These are phyloP conservation scores for Brachypalpus laphriformis DNA, from an alignment of 2,888 invertebrate genomes.

Conservation along the genomic window DNA sequence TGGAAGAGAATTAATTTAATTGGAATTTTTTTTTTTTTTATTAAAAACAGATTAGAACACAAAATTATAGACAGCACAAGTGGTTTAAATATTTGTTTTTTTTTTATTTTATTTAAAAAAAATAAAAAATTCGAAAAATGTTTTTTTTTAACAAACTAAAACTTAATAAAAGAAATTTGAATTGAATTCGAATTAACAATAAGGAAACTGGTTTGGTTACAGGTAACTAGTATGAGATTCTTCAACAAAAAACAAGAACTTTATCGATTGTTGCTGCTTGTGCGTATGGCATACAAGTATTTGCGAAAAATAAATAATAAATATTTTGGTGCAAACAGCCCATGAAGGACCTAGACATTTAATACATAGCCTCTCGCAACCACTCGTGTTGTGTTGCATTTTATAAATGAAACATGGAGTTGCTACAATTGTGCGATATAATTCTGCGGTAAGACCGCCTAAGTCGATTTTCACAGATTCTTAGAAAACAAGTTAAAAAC, in stretches of 20 bases:
- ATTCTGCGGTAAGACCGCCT: too few relatives aligned
- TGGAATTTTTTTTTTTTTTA: slow-evolving; percentile 17
- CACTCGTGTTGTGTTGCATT: too few relatives aligned
- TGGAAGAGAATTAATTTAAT: slow-evolving; percentile 75
- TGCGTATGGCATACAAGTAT: too few relatives aligned
- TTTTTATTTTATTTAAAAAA: slow-evolving; percentile 33
- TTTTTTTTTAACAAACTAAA: slow-evolving; percentile 17
- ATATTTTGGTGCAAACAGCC: too few relatives aligned
- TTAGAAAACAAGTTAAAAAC: too few relatives aligned
- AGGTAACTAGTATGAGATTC: background rate
- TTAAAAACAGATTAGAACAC: slow-evolving; percentile 18
- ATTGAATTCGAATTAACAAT: slow-evolving; percentile 1
- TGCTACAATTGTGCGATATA: too few relatives aligned
- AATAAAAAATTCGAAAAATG: slow-evolving; percentile 9
- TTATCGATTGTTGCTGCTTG: background rate
- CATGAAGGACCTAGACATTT: too few relatives aligned
- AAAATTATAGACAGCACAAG: slow-evolving; percentile 57
- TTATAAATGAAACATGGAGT: too few relatives aligned
- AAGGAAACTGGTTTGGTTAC: slow-evolving; percentile 4
- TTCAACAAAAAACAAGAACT: background rate
- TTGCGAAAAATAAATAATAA: too few relatives aligned
- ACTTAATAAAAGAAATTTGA: background rate
- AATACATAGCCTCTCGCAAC: too few relatives aligned
- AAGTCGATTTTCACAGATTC: too few relatives aligned
- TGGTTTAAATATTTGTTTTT: background rate